Conservation (phyloP, 1,140 invertebrate genomes). For the Aphaenogaster rudis region DNA sequence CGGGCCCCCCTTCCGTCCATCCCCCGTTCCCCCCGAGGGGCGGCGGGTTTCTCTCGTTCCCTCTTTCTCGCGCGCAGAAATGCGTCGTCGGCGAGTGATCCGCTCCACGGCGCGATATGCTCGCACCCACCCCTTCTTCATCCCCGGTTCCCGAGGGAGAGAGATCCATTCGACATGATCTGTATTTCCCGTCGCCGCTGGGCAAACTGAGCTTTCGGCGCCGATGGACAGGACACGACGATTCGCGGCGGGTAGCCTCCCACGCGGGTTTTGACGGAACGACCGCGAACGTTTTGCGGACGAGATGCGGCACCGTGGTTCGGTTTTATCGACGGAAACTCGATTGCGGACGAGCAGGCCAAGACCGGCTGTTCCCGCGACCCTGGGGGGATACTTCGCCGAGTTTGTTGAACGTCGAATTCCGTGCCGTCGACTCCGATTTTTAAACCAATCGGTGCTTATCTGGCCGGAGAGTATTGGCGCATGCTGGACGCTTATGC, state of each 20-base stretch:
- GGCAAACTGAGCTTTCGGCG: not conserved
- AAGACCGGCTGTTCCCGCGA: slow-evolving; percentile 6
- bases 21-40: not conserved
- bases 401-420: slow-evolving; percentile 50
- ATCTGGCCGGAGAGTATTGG: slow-evolving; percentile 51
- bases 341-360: slow-evolving; percentile 21
- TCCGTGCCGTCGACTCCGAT: slow-evolving; percentile 41
- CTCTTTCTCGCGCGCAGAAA: not conserved
- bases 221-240: not conserved
- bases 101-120: not conserved
- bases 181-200: not conserved
- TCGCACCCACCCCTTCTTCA: not conserved
- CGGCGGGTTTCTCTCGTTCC: slow-evolving; percentile 20
- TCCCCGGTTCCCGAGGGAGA: not conserved
- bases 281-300: slow-evolving; percentile 24
- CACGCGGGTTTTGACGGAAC: slow-evolving; percentile 29
- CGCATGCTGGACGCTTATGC: not conserved
- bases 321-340: slow-evolving; percentile 55
- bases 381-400: slow-evolving; percentile 34
- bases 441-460: slow-evolving; percentile 62
- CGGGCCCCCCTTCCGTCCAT: slow-evolving; percentile 33
- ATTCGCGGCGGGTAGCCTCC: slow-evolving; percentile 29
- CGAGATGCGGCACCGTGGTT: slow-evolving; percentile 18
- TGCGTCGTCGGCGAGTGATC: slow-evolving; percentile 27
- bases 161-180: slow-evolving; percentile 3